A percentile compares a stretch with the other conserved stretches of the same genome.
phyloP scores from a whole-genome alignment of 2,888 invertebrate species.

The Frankliniella fusca region DNA sequence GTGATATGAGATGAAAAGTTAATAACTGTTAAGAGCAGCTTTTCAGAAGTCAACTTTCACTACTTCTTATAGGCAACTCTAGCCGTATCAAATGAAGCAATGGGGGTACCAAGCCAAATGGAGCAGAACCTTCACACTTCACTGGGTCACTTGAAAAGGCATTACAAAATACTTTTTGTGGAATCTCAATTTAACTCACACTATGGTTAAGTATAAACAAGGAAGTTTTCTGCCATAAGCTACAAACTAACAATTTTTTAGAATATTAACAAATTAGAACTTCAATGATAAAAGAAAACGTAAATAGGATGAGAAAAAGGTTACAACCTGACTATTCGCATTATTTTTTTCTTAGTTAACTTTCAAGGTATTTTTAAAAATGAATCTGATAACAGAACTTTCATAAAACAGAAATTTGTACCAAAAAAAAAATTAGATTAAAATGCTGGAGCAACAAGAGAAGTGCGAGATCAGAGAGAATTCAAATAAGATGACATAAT shows the following conservation, averaged over 20 bases:
- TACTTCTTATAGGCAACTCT: background rate
- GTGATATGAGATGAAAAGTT: background rate
- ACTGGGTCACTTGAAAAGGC: background rate
- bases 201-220: no score
- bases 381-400: background rate
- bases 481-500: background rate
- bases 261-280: background rate
- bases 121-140: constrained; percentile 18
- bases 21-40: background rate
- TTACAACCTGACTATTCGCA: background rate
- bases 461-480: background rate
- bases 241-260: background rate
- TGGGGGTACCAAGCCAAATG: background rate
- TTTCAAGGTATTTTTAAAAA: background rate
- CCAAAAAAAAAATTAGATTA: background rate
- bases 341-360: background rate
- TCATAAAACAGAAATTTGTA: background rate
- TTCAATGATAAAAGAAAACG: background rate
- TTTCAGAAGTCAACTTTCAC: background rate
- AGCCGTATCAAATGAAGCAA: background rate
- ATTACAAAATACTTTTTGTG: background rate
- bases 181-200: background rate
- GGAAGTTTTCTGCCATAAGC: no score
- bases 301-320: background rate
- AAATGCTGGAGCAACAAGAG: background rate